Conservation (phyloP, 1,140 invertebrate species). For the Drosophila tsacasi region DNA sequence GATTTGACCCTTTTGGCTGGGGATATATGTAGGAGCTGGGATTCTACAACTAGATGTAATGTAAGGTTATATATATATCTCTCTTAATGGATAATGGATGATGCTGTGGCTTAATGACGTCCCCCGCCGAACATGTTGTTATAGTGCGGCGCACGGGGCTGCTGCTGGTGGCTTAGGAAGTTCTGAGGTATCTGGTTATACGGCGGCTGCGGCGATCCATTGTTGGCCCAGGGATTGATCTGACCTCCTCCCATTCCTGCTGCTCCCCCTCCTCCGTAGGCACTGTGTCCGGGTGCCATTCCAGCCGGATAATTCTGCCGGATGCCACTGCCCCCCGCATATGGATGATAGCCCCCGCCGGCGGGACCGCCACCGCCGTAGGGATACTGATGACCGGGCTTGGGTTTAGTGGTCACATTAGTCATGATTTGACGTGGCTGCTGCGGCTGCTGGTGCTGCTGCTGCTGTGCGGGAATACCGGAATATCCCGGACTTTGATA, state of each 20-base stretch:
- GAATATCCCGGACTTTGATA: conserved; percentile 12
- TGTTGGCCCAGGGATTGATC: conserved; percentile 64
- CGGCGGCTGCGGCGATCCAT: conserved; percentile 42
- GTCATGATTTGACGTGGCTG: conserved; percentile 11
- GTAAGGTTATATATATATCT: neutral
- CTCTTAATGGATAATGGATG: neutral
- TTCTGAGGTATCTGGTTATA: conserved; percentile 43
- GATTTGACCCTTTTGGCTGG: neutral
- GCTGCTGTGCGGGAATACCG: conserved; percentile 17
- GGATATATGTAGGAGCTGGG: conserved; percentile 12
- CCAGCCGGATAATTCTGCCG: conserved; percentile 38
- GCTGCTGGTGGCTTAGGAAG: conserved; percentile 51
- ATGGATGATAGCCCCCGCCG: conserved; percentile 44
- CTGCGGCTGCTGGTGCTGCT: conserved; percentile 4
- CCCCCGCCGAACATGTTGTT: conserved; percentile 62
- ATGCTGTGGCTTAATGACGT: conserved; percentile 31
- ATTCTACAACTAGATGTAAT: neutral
- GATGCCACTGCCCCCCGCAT: conserved; percentile 13
- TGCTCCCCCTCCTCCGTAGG: neutral
- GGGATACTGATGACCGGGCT: conserved; percentile 9
- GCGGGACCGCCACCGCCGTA: neutral
- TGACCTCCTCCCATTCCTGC: neutral
- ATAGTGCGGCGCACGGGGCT: conserved; percentile 32
- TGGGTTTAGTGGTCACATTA: conserved; percentile 2
- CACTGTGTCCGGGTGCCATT: neutral